phyloP scores from a whole-genome alignment of 2,113 vertebrate genomes.

The Ageneiosus marmoratus region DNA sequence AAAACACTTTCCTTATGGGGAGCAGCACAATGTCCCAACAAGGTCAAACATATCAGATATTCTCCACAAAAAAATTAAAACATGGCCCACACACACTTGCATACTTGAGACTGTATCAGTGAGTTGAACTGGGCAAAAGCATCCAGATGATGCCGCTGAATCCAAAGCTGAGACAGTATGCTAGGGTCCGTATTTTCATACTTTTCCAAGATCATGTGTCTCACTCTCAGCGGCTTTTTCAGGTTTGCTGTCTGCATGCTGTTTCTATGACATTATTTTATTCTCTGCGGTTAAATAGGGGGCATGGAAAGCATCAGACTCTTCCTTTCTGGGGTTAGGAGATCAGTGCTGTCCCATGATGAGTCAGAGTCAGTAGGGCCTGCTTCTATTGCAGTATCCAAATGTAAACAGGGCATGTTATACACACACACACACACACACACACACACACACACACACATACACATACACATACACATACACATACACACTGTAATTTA shows the following conservation, averaged over 20 bases:
- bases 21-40: too few species aligned
- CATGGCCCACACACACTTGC: too few species aligned
- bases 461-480: constrained; percentile 10
- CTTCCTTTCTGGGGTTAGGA: not conserved
- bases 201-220: constrained; percentile 23
- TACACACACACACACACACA: constrained; percentile 1
- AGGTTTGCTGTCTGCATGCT: constrained; percentile 45
- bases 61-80: too few species aligned
- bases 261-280: constrained; percentile 46
- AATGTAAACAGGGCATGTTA: constrained; percentile 39
- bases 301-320: constrained; percentile 22
- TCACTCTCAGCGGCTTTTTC: constrained; percentile 3
- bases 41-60: too few species aligned
- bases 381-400: constrained; percentile 10
- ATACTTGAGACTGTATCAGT: constrained; percentile 25
- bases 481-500: constrained; percentile 31
- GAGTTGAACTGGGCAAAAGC: not conserved
- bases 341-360: not conserved
- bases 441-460: constrained; percentile 5
- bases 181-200: not conserved
- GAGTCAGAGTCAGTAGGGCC: constrained; percentile 28
- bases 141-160: constrained; percentile 5
- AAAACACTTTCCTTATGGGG: too few species aligned
- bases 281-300: constrained; percentile 15
- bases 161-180: constrained; percentile 11